Evolutionary conservation across 2,888 invertebrate species (phyloP).

Genomic region (Agrochola lota): DNA sequence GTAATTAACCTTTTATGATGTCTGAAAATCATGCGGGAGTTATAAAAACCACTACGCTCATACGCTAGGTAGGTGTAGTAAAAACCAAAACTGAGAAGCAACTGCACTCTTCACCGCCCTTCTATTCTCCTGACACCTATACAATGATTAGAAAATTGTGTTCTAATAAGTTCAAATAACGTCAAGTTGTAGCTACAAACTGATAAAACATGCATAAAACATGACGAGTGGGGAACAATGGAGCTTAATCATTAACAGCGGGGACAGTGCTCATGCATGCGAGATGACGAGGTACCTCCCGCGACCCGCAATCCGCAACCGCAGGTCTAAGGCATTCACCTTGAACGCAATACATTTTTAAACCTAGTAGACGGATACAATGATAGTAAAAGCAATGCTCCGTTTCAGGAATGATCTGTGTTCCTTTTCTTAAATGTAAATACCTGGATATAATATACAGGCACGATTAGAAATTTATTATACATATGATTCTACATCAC

Average conservation of each 20-base stretch:
- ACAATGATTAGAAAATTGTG: background rate
- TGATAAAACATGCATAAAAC: constrained; percentile 10
- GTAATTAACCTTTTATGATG: too few species aligned
- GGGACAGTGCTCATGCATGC: constrained; percentile 23
- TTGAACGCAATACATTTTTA: background rate
- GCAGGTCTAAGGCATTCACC: background rate
- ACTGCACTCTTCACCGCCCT: background rate
- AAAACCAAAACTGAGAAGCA: background rate
- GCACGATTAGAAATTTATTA: background rate
- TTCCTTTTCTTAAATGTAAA: background rate
- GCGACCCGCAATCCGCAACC: background rate
- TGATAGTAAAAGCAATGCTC: background rate
- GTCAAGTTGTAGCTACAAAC: background rate
- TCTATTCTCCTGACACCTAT: too few species aligned
- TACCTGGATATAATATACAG: background rate
- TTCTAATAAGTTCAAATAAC: constrained; percentile 10
- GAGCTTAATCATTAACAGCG: background rate
- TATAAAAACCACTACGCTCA: too few species aligned
- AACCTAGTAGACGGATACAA: background rate
- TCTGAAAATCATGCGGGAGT: background rate
- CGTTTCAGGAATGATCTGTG: too few species aligned
- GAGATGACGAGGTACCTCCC: background rate
- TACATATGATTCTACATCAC: background rate
- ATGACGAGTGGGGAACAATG: background rate
- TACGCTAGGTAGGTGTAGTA: background rate